A percentile compares a stretch with the other conserved stretches of the same genome.
Evolutionary conservation across 2,888 invertebrate species (phyloP).

Genomic region (Phengaris alcon): DNA sequence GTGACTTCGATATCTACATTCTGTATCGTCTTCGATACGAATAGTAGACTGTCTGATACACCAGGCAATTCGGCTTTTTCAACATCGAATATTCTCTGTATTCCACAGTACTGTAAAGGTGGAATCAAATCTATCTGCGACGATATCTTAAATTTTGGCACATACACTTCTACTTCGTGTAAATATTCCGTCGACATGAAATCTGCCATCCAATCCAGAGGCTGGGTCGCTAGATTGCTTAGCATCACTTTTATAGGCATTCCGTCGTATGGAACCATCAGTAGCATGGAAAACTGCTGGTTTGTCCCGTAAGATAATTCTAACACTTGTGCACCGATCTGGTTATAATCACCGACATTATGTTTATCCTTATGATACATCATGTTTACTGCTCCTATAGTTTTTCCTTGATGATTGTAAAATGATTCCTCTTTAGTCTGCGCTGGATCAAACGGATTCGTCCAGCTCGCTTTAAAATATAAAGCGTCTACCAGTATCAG

Average conservation of each 20-base stretch:
- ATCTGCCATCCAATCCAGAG: conserved; percentile 73
- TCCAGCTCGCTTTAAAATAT: conserved; percentile 87
- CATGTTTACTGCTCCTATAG: conserved; percentile 83
- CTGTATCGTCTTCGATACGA: conserved; percentile 82
- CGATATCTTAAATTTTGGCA: conserved; percentile 80
- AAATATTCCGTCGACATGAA: conserved; percentile 63
- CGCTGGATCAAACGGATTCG: conserved; percentile 80
- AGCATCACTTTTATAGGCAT: conserved; percentile 71
- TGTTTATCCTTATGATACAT: conserved; percentile 84
- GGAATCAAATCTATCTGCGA: conserved; percentile 70
- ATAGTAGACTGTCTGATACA: conserved; percentile 77
- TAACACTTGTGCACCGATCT: conserved; percentile 80
- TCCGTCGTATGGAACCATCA: conserved; percentile 81
- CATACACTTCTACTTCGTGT: conserved; percentile 77
- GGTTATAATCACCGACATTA: conserved; percentile 71
- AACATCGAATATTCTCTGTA: conserved; percentile 81
- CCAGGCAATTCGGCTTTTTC: conserved; percentile 79
- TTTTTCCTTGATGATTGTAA: conserved; percentile 77
- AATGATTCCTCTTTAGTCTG: conserved; percentile 78
- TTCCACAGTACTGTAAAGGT: conserved; percentile 78
- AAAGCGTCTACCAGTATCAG: conserved; percentile 83
- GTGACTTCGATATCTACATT: conserved; percentile 85
- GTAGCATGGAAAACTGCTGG: conserved; percentile 81
- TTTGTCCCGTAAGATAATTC: conserved; percentile 84
- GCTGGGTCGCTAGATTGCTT: conserved; percentile 66